These are phyloP conservation scores for Nannobrachium achirus DNA, from an alignment of 2,113 vertebrate genomes.

Conservation along the genomic window DNA sequence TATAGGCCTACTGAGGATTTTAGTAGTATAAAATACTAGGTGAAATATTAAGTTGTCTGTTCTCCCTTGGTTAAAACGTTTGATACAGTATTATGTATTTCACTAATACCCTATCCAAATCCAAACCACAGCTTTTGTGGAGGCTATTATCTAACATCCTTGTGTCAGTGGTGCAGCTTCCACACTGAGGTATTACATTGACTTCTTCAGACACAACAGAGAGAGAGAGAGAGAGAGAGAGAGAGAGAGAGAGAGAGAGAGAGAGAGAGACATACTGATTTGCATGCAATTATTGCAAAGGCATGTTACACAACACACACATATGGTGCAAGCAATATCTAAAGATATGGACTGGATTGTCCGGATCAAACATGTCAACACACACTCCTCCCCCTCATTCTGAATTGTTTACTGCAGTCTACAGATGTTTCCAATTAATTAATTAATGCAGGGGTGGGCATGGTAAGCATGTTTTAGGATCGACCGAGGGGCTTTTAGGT, in stretches of 20 bases:
- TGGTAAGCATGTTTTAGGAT: too few relatives aligned
- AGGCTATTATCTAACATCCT: too few relatives aligned
- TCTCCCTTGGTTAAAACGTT: too few relatives aligned
- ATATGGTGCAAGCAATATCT: slow-evolving; percentile 12
- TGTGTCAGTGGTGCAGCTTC: too few relatives aligned
- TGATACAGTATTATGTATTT: too few relatives aligned
- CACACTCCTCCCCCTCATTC: slow-evolving; percentile 16
- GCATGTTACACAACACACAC: neutral
- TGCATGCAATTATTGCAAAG: neutral
- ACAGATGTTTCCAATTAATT: slow-evolving; percentile 36
- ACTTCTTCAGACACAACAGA: neutral
- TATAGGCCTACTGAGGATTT: too few relatives aligned
- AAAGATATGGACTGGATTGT: slow-evolving; percentile 12
- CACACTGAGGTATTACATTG: too few relatives aligned
- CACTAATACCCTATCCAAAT: too few relatives aligned
- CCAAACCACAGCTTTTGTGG: too few relatives aligned
- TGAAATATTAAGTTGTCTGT: too few relatives aligned
- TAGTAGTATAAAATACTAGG: too few relatives aligned
- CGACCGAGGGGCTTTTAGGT: too few relatives aligned
- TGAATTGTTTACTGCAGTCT: slow-evolving; percentile 28
- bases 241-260: slow-evolving; percentile 9
- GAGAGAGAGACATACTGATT: neutral
- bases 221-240: slow-evolving; percentile 9
- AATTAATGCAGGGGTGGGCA: slow-evolving; percentile 10
- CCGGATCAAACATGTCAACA: slow-evolving; percentile 21